Evolutionary conservation across 1,140 invertebrate species (phyloP).

Genomic region (Drosophila kanapiae): DNA sequence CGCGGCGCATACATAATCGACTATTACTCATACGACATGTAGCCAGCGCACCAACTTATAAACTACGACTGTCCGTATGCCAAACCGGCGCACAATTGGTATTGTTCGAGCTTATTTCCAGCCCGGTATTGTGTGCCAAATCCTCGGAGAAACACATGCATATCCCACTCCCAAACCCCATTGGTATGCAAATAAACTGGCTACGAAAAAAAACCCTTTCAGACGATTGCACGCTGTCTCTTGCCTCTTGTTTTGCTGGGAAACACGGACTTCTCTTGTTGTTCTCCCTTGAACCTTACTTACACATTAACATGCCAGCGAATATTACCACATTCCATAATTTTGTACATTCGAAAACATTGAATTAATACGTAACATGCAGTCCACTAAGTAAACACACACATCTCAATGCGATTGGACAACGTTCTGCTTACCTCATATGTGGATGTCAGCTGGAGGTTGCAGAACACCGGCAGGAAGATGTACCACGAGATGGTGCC

Average conservation of each 20-base stretch:
- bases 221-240: slow-evolving; percentile 24
- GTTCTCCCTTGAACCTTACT: slow-evolving; percentile 22
- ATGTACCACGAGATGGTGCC: slow-evolving; percentile 90
- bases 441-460: slow-evolving; percentile 92
- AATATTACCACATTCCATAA: slow-evolving; percentile 24
- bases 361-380: slow-evolving; percentile 58
- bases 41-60: slow-evolving; percentile 35
- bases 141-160: slow-evolving; percentile 3
- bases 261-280: neutral
- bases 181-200: slow-evolving; percentile 44
- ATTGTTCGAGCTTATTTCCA: slow-evolving; percentile 41
- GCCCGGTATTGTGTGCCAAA: slow-evolving; percentile 45
- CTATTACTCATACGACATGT: slow-evolving; percentile 71
- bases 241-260: neutral
- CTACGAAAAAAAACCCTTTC: slow-evolving; percentile 23
- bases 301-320: slow-evolving; percentile 53
- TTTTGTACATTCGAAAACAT: slow-evolving; percentile 27
- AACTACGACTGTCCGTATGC: slow-evolving; percentile 51
- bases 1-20: slow-evolving; percentile 65
- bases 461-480: slow-evolving; percentile 93
- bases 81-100: slow-evolving; percentile 50
- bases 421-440: slow-evolving; percentile 89
- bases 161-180: slow-evolving; percentile 1
- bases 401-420: slow-evolving; percentile 15
- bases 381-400: slow-evolving; percentile 33